Evolutionary conservation across 1,140 invertebrate genomes (phyloP), one percentile per base, ranked within the genome.

Genomic region (Lerema accius): DNA sequence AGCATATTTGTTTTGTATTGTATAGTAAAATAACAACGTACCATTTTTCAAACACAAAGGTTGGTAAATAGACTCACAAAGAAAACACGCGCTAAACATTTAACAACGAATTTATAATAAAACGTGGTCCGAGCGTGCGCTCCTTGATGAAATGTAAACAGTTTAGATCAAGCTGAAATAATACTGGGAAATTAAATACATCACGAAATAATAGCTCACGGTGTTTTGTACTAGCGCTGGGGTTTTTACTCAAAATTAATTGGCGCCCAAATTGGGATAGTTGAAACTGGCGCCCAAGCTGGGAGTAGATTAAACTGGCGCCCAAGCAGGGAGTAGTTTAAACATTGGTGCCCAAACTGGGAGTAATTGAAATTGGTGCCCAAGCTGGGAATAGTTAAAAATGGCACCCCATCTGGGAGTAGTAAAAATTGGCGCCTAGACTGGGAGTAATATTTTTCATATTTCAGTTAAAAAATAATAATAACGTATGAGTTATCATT

Each of bases 131-230:
- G n/a, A 37, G 35, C 28, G 28, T 32, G 4, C n/a, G 10, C 35
- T 37, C 35, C 35, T 37, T 37, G 35, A 37, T 37, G 35, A 37
- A 37, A 37, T 1, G n/a, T 37, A 37, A 37, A 37, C 35, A 37
- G 35, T 37, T 37, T 37, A 37, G 35, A 37, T n/a, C 4, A 1
- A 37, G n/a, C 35, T 37, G 35, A 11, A 37, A 37, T 37, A 37
- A 37, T 37, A 37, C 35, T 37, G 35, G 1, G 2, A 37, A 37
- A 37, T 37, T 37, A 37, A 37, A 37, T 37, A 37, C 35, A 11
- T 3, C n/a, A 11, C n/a, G 35, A 11, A 37, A 37, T 37, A 37
- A 37, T 4, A 37, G 10, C 35, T 37, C 1, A 37, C 10, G 35
- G 35, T 11, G 28, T 7, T 7, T 32, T 4, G 28, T 32, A 23